Base-by-base conservation (phyloP, 1,140 invertebrate species). In the Agrypnia vestita region DNA sequence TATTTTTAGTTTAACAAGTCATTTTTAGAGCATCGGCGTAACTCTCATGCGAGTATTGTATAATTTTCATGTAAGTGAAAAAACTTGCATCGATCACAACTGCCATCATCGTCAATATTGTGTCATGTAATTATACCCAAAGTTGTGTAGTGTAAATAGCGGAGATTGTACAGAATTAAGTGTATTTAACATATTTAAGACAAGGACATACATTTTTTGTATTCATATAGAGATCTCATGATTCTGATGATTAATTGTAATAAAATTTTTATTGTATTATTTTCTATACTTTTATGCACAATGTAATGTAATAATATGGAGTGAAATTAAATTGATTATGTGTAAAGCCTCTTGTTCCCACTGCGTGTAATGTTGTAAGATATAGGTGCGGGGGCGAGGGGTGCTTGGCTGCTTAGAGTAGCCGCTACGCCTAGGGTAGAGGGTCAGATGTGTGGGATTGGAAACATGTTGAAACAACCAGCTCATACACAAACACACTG, bases 401-500 rank as follows among this genome's bases (percentile, higher is more conserved):
- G 73, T 69, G 79, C 43, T 75, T 80, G 69, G 79, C 15, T 62
- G n/a, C 47, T 51, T 62, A 51, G 15, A 73, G 9, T 75, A 76
- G 62, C 12, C 17, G 59, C 25, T 62, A 25, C 25, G 17, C 4
- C 25, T 62, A 62, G 4, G 19, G 25, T 35, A 62, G 61, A 25
- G 19, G n/a, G 35, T 62, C 61, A 13, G 19, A 62, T 43, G 25
- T 13, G 25, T 25, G 61, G 61, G 61, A 43, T 62, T 19, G 35
- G 61, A 35, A 62, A 12, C n/a, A 13, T 64, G 49, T 76, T 19
- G 17, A 71, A 25, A 51, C 75, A 69, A 59, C 75, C 78, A 79
- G 80, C 80, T 82, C 72, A 81, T 35, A 79, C 64, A 80, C 78
- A 75, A 80, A 73, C 69, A 82, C 69, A 82, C 81, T 82, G 81